Evolutionary conservation across 2,888 invertebrate species (phyloP), one percentile per base, ranked within the genome.

Genomic region (Bellardia pandia): DNA sequence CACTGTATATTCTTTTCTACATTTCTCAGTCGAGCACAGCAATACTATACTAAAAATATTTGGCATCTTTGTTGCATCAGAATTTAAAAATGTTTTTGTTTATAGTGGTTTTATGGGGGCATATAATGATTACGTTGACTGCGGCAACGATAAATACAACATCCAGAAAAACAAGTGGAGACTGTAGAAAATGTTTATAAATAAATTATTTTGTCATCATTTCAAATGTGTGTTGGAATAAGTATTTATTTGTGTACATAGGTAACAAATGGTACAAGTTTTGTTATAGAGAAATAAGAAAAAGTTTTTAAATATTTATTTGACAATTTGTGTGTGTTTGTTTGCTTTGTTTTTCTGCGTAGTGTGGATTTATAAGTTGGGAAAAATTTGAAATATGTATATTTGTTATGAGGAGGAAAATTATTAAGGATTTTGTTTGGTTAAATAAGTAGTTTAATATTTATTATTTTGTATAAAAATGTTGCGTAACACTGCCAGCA

Each of bases 191-290:
- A 72, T 71, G 0, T 81, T 84, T 85, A 85, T 78, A 81, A 87
- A 87, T 87, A 87, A 81, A 85, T 68, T 78, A 81, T 85, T 78
- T 85, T 87, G 81, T 78, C 87, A 87, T 81, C 77, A 68, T 72
- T 66, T 30, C n/a, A 71, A 72, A 82, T 69, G 40, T 74, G 68
- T 60, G 9, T 23, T 3, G 51, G 51, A n/a, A 14, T 51, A 48
- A 64, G 1, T 33, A 33, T 33, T 5, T 7, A 33, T 51, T 14
- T 6, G 0, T 2, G 0, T 53, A 71, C 8, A 64, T 53, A 58
- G 58, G 58, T 23, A 68, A 40, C 53, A 66, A 74, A 81, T 66
- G 56, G 53, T 64, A 66, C 11, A 42, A 48, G 14, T 45, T 81
- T 51, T 40, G 14, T 48, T 23, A 68, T 72, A 37, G 33, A 13